phyloP scores from a whole-genome alignment of 2,888 invertebrate genomes.

The Catonia carolina region DNA sequence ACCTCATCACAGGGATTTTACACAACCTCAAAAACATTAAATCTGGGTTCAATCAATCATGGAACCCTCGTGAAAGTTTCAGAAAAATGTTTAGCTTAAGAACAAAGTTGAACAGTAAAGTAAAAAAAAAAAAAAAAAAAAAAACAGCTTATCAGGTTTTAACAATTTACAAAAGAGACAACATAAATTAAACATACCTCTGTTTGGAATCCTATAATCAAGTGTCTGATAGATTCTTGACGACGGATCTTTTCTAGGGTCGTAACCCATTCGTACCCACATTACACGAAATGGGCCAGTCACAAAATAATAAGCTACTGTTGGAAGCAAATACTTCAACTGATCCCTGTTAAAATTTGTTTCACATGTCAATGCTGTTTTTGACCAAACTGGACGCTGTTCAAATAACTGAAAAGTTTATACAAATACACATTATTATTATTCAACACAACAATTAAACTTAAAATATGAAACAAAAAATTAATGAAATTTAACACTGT shows the following conservation, averaged over 20 bases:
- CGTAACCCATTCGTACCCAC: slow-evolving; percentile 88
- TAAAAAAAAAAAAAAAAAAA: too few relatives aligned
- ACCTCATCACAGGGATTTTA: too few relatives aligned
- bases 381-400: slow-evolving; percentile 84
- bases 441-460: too few relatives aligned
- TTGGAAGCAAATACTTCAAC: slow-evolving; percentile 72
- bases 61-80: too few relatives aligned
- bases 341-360: slow-evolving; percentile 55
- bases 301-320: slow-evolving; percentile 75
- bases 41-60: too few relatives aligned
- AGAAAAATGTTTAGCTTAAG: too few relatives aligned
- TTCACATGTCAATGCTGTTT: slow-evolving; percentile 61
- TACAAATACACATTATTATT: background rate
- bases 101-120: too few relatives aligned
- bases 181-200: too few relatives aligned
- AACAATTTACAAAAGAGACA: too few relatives aligned
- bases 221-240: slow-evolving; percentile 82
- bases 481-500: slow-evolving; percentile 20
- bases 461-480: background rate
- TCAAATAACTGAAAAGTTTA: slow-evolving; percentile 60
- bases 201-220: slow-evolving; percentile 66
- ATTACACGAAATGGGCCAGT: slow-evolving; percentile 89
- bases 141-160: too few relatives aligned
- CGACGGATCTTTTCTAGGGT: slow-evolving; percentile 73
- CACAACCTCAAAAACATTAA: too few relatives aligned